A percentile compares a stretch with the other conserved stretches of the same genome.
Evolutionary conservation across 2,888 invertebrate genomes (phyloP).

Genomic region (Malacosoma neustria): DNA sequence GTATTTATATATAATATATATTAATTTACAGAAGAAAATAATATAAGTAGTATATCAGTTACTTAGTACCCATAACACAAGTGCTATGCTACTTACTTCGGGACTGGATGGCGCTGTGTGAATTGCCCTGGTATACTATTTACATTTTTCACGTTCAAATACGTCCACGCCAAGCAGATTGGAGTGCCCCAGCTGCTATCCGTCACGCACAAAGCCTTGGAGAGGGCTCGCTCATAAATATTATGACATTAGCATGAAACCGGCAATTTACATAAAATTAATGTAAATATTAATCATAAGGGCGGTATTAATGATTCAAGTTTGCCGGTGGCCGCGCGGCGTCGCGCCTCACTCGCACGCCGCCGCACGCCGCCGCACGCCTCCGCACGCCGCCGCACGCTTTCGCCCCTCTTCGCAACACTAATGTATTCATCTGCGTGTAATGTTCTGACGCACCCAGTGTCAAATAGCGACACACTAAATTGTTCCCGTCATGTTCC

Average conservation of each 20-base stretch:
- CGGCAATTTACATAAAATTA: conserved; percentile 42
- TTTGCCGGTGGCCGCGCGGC: conserved; percentile 10
- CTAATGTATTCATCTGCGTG: too few relatives aligned
- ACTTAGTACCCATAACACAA: too few relatives aligned
- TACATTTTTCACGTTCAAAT: too few relatives aligned
- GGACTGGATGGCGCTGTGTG: too few relatives aligned
- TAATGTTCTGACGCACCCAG: too few relatives aligned
- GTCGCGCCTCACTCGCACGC: conserved; percentile 3
- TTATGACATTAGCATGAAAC: conserved; percentile 27
- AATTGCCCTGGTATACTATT: too few relatives aligned
- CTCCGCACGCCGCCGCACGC: conserved; percentile 12
- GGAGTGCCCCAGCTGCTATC: neutral
- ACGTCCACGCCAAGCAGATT: too few relatives aligned
- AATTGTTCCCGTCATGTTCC: neutral
- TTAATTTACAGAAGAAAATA: too few relatives aligned
- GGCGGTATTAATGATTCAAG: conserved; percentile 26
- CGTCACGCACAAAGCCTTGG: neutral
- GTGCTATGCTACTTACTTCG: too few relatives aligned
- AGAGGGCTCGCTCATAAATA: neutral
- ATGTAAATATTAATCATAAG: conserved; percentile 47
- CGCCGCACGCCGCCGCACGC: conserved; percentile 7
- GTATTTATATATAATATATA: too few relatives aligned
- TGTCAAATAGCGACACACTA: conserved; percentile 18
- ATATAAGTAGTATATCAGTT: too few relatives aligned
- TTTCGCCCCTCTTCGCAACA: too few relatives aligned